A percentile compares a stretch with the other conserved stretches of the same genome.
These are phyloP conservation scores for human (Homo sapiens) DNA, from an alignment of 2,113 vertebrate species.

Conservation along the genomic window GRCh38 chr2:57714001-57714500, in stretches of 20 bases:
- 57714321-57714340: background rate
- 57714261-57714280: background rate
- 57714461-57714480: background rate
- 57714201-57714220: background rate
- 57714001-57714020: background rate
- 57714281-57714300: background rate
- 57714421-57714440: background rate
- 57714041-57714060: background rate
- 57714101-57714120: conserved; percentile 13
- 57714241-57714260: background rate
- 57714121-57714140: background rate
- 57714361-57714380: background rate
- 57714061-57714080: background rate
- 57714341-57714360: background rate
- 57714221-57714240: background rate
- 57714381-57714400: background rate
- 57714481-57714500: background rate
- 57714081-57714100: background rate
- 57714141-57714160: background rate
- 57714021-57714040: background rate
- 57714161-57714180: background rate
- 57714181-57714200: background rate
- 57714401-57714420: background rate
- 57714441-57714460: background rate
- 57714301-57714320: background rate